Percentiles rank a stretch among this genome's conserved stretches.
Conservation (phyloP, 53 echinoderm and acorn worm genomes). For the Echinometra lucunter region DNA sequence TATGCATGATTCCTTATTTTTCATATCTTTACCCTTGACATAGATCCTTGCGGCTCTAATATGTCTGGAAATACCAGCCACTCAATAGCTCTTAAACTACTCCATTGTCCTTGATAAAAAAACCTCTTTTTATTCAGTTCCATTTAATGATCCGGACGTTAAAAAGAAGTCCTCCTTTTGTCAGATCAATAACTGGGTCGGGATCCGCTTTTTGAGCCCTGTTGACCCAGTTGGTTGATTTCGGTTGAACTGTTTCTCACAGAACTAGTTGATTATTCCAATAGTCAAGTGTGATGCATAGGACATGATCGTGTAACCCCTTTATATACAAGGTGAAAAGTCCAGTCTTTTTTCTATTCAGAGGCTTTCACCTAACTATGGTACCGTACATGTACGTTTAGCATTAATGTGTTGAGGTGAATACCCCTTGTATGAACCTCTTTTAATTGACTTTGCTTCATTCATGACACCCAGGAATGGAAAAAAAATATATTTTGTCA, state of each 20-base stretch:
- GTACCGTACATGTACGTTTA: not conserved
- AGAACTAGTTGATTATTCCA: not conserved
- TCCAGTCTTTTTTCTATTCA: not conserved
- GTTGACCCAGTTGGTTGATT: not conserved
- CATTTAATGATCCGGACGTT: conserved; percentile 5
- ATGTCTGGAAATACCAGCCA: not conserved
- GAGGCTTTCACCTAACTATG: not conserved
- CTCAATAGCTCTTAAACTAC: not conserved
- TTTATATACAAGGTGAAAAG: not conserved
- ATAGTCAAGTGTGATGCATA: not conserved
- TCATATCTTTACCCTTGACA: conserved; percentile 41
- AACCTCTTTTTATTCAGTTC: conserved; percentile 2
- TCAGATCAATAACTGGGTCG: not conserved
- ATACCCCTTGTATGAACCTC: no score
- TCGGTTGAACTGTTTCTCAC: not conserved
- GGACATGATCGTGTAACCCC: not conserved
- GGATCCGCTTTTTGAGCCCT: not conserved
- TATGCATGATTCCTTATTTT: not conserved
- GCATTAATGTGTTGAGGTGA: not conserved
- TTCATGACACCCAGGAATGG: not conserved
- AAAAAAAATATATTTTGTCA: not conserved
- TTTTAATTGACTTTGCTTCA: not conserved
- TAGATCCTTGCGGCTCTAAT: not conserved
- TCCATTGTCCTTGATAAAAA: conserved; percentile 18
- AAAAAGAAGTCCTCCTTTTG: conserved; percentile 19